phyloP scores from a whole-genome alignment of 2,888 invertebrate species.

The Dryococelus australis region DNA sequence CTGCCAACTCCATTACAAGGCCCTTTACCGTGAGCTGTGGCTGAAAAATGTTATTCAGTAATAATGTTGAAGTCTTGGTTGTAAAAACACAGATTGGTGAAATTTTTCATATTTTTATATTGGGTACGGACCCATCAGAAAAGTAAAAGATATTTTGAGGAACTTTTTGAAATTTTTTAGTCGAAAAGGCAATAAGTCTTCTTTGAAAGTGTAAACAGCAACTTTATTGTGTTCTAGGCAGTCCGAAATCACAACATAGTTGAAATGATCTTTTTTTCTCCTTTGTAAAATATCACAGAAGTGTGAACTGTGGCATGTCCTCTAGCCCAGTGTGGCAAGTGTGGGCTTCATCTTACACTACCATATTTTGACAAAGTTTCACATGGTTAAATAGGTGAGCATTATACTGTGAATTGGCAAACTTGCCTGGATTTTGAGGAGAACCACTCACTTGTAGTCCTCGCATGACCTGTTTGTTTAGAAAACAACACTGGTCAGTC shows the following conservation, averaged over 20 bases:
- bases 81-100: slow-evolving; percentile 22
- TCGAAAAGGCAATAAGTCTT: slow-evolving; percentile 4
- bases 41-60: neutral
- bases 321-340: slow-evolving; percentile 5
- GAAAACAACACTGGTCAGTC: too few relatives aligned
- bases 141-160: slow-evolving; percentile 23
- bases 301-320: slow-evolving; percentile 2
- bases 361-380: too few relatives aligned
- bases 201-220: slow-evolving; percentile 28
- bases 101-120: slow-evolving; percentile 31
- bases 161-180: neutral
- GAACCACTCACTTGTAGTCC: too few relatives aligned
- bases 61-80: too few relatives aligned
- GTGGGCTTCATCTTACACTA: neutral
- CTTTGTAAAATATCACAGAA: slow-evolving; percentile 36
- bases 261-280: neutral
- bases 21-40: slow-evolving; percentile 30
- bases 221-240: neutral
- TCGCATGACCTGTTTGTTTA: too few relatives aligned
- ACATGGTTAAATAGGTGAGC: too few relatives aligned
- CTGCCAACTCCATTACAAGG: neutral
- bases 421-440: too few relatives aligned
- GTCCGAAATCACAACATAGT: slow-evolving; percentile 3
- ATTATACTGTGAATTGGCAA: too few relatives aligned
- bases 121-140: slow-evolving; percentile 18